phyloP scores from a whole-genome alignment of 2,113 vertebrate genomes.

The Aspidoscelis tigris region DNA sequence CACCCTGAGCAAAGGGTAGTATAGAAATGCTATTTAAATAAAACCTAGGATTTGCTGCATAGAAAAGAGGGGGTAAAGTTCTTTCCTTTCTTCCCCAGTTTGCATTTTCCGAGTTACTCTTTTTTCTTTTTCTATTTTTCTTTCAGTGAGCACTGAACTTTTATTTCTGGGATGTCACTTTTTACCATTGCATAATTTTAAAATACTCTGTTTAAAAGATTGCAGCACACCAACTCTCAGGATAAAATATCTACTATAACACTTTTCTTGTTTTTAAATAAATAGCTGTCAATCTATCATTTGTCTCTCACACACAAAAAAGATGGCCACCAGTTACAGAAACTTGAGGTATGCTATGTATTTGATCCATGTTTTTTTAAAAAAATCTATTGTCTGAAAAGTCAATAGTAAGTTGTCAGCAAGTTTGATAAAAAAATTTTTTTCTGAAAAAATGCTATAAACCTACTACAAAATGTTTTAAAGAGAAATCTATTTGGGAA shows the following conservation, averaged over 20 bases:
- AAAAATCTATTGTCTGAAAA: background rate
- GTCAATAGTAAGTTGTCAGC: background rate
- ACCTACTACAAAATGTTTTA: background rate
- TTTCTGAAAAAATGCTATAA: background rate
- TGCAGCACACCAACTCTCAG: too few relatives aligned
- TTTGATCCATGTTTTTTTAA: background rate
- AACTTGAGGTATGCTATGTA: background rate
- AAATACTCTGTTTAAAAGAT: too few relatives aligned
- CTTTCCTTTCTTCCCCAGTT: background rate
- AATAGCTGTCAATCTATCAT: background rate
- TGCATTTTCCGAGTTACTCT: background rate
- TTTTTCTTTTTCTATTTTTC: background rate
- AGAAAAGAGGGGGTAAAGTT: too few relatives aligned
- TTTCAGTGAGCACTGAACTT: background rate
- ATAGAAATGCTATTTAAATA: too few relatives aligned
- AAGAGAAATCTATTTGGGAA: background rate
- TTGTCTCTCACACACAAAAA: background rate
- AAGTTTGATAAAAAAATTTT: background rate
- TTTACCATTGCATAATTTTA: too few relatives aligned
- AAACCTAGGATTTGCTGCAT: too few relatives aligned
- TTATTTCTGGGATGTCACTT: background rate
- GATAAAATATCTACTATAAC: too few relatives aligned
- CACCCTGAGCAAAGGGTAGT: too few relatives aligned
- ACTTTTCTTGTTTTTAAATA: background rate
- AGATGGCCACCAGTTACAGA: background rate